Evolutionary conservation across 1,140 invertebrate species (phyloP), one percentile per base, ranked within the genome.

Genomic region (Brachionus paranguensis): DNA sequence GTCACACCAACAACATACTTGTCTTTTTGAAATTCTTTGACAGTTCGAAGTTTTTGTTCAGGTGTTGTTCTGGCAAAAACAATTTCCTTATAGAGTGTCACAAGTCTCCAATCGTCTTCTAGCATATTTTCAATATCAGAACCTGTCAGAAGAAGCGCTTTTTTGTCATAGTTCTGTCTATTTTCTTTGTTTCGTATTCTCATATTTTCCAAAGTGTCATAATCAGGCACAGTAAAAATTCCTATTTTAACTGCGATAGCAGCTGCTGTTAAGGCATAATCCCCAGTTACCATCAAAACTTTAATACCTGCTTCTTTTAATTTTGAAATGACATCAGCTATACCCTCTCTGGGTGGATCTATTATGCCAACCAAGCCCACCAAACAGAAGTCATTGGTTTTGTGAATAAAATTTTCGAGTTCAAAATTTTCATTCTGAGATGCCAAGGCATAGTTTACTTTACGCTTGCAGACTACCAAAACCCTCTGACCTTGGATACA

Each of bases 1-100:
- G 97, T 99, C 97, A 99, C 99, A 3, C 95, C 97, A 3, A 99
- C 97, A 87, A 99, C 95, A 87, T 94, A 93, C 14, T 96, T 95
- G 79, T 93, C 93, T 84, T 92, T 91, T 89, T 99, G 96, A 33
- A 98, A 90, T 0, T 96, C 95, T 91, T 98, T 98, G 0, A 99
- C 95, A 87, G 99, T 99, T 79, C 93, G 92, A 43, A 99, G 90
- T 91, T 99, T 99, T 88, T 99, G 97, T 85, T 95, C 93, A 8
- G 98, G 98, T 47, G 95, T 95, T 7, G 98, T 95, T 33, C 98
- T 91, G 1, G 94, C 94, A 89, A 99, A 99, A 90, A 99, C 99
- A 1, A 99, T 95, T 84, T 93, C 93, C 27, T 95, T 93, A 86
- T 92, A 92, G 84, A 93, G 92, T 53, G 98, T 94, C 29, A 94